Percentiles rank a stretch among this genome's conserved stretches.
Conservation (phyloP, 2,888 invertebrate species). For the Dicycla oo region DNA sequence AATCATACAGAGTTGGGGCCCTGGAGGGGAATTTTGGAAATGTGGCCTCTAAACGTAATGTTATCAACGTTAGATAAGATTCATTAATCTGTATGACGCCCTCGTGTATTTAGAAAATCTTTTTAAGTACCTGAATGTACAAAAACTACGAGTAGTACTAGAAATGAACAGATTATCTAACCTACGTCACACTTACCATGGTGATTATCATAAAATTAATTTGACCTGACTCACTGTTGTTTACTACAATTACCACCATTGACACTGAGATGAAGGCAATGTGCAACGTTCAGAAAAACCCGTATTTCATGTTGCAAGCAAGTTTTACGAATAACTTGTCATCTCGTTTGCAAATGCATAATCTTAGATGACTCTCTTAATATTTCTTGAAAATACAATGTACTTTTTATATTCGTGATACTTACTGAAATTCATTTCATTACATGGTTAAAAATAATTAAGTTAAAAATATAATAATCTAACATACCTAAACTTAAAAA, state of each 20-base stretch:
- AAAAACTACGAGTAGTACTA: conserved; percentile 39
- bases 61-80: conserved; percentile 81
- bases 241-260: conserved; percentile 24
- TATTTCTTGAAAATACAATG: conserved; percentile 18
- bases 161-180: conserved; percentile 37
- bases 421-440: too few species aligned
- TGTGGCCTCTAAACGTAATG: conserved; percentile 66
- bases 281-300: conserved; percentile 17
- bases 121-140: conserved; percentile 54
- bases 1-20: too few species aligned
- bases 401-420: background rate
- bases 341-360: conserved; percentile 36
- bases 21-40: conserved; percentile 42
- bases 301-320: conserved; percentile 16
- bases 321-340: conserved; percentile 30
- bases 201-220: conserved; percentile 30
- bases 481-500: too few species aligned
- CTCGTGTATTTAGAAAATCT: conserved; percentile 69
- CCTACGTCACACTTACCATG: conserved; percentile 53
- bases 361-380: conserved; percentile 37
- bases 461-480: too few species aligned
- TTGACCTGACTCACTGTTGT: conserved; percentile 40
- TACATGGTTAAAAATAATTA: too few species aligned
- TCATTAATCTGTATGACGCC: conserved; percentile 79
- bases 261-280: conserved; percentile 31